These are phyloP conservation scores for Amia ocellicauda DNA, from an alignment of 2,113 vertebrate genomes.

Conservation along the genomic window DNA sequence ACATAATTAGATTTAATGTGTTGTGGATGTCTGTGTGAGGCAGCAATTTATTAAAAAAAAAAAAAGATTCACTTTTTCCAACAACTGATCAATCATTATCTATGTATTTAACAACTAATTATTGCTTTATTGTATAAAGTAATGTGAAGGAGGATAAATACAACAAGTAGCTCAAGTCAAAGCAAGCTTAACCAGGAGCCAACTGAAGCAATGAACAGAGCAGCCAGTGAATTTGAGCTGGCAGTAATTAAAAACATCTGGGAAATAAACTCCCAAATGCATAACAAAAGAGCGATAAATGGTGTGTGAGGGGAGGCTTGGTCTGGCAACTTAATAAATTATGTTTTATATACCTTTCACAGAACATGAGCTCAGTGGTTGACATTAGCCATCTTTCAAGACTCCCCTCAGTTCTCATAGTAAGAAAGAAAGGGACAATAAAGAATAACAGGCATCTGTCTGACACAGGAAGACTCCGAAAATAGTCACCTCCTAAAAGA, in stretches of 20 bases:
- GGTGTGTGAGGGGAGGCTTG: neutral
- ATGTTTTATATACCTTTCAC: neutral
- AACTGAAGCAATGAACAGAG: neutral
- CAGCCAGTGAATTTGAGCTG: neutral
- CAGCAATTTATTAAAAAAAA: too few species aligned
- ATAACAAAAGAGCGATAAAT: neutral
- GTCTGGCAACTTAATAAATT: neutral
- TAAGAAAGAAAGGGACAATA: neutral
- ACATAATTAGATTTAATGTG: too few species aligned
- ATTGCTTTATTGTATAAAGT: too few species aligned
- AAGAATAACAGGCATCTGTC: neutral
- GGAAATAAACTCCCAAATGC: constrained; percentile 1
- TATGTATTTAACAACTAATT: too few species aligned
- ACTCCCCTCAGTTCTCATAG: neutral
- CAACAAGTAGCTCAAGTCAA: too few species aligned
- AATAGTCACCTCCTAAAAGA: constrained; percentile 11
- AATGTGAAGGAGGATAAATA: too few species aligned
- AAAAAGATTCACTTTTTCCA: too few species aligned
- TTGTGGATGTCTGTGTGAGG: too few species aligned
- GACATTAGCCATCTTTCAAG: neutral
- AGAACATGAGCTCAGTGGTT: neutral
- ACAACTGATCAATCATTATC: too few species aligned
- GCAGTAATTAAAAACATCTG: neutral
- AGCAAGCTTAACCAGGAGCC: neutral
- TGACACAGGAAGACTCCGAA: constrained; percentile 5